phyloP scores from a whole-genome alignment of 2,113 vertebrate genomes.

The Setophaga coronata region DNA sequence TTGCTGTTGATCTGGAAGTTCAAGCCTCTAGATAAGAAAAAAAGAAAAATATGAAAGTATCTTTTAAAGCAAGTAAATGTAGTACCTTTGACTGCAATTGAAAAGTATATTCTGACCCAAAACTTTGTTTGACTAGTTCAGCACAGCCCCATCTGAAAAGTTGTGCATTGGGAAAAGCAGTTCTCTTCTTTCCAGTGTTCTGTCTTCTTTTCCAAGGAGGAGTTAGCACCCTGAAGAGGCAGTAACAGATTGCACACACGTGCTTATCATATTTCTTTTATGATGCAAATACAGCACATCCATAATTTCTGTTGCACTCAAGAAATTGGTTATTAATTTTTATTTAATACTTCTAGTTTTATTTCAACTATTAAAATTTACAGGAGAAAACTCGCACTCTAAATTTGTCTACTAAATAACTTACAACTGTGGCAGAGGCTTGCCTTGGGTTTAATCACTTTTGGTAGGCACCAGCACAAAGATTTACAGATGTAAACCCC shows the following conservation, averaged over 20 bases:
- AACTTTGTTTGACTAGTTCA: not conserved
- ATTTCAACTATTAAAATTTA: slow-evolving; percentile 4
- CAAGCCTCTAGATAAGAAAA: not conserved
- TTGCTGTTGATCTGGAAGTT: not conserved
- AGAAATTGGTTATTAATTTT: not conserved
- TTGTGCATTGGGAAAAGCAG: not conserved
- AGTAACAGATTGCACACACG: not conserved
- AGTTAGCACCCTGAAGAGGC: not conserved
- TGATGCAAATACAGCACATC: not conserved
- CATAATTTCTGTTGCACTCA: not conserved
- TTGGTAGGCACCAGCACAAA: not conserved
- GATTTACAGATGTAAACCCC: slow-evolving; percentile 12
- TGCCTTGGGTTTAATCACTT: slow-evolving; percentile 16
- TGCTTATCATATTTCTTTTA: not conserved
- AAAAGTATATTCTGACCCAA: not conserved
- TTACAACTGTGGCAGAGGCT: not conserved
- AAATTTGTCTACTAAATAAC: not conserved
- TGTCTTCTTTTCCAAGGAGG: not conserved
- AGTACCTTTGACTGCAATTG: not conserved
- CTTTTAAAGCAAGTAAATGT: not conserved
- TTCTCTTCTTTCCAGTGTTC: not conserved
- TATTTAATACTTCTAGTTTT: not conserved
- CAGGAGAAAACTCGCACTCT: not conserved
- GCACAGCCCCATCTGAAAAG: not conserved
- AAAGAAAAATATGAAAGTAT: fast-evolving